These are phyloP conservation scores for Lytechinus pictus DNA, from an alignment of 35 echinoderm and acorn worm genomes.

Conservation along the genomic window DNA sequence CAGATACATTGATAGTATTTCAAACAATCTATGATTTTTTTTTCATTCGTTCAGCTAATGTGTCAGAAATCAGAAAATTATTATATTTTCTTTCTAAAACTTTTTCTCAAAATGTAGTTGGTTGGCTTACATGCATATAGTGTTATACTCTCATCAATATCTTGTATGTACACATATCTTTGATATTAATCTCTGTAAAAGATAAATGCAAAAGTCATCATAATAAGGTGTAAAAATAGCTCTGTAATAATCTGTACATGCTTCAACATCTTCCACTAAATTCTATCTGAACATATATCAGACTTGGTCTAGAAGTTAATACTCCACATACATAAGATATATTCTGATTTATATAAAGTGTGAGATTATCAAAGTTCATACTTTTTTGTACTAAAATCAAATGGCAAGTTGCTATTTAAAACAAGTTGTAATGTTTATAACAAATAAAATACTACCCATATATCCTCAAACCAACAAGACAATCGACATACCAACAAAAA, in stretches of 20 bases:
- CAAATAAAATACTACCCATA: neutral
- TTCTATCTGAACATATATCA: neutral
- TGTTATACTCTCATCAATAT: neutral
- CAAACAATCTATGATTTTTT: neutral
- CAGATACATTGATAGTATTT: neutral
- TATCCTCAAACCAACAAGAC: neutral
- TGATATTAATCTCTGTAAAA: neutral
- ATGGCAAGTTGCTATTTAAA: neutral
- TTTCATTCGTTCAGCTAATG: neutral
- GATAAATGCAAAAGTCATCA: neutral
- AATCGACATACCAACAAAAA: neutral
- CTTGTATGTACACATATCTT: conserved; percentile 13
- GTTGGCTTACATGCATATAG: conserved; percentile 1
- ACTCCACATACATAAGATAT: neutral
- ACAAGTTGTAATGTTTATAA: neutral
- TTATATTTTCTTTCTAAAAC: neutral
- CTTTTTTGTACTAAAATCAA: neutral
- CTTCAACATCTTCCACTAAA: neutral
- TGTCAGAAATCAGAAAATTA: neutral
- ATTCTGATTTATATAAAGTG: neutral
- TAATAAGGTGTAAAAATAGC: conserved; percentile 13
- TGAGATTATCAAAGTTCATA: no score
- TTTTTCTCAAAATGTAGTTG: neutral
- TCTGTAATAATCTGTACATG: conserved; percentile 19
- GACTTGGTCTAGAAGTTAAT: neutral